These are phyloP conservation scores for Drosophila sordidapex DNA, from an alignment of 2,888 invertebrate species.

Conservation along the genomic window DNA sequence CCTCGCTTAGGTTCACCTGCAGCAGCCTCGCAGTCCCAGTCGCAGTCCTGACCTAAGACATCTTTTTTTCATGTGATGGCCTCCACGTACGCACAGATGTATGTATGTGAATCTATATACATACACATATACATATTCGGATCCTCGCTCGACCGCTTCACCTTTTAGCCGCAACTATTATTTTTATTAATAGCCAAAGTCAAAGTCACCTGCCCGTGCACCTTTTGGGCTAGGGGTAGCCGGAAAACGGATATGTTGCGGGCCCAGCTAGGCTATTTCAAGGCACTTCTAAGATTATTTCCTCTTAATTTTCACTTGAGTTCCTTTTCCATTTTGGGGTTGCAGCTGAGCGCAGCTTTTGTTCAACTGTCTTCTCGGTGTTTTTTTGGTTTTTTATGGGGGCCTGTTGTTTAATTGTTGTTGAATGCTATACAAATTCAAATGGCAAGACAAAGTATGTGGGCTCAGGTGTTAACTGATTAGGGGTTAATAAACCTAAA, in stretches of 20 bases:
- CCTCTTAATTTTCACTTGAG: conserved; percentile 53
- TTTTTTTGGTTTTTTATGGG: conserved; percentile 52
- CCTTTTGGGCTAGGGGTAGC: conserved; percentile 71
- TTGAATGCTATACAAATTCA: conserved; percentile 73
- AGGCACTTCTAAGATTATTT: conserved; percentile 67
- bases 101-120: not conserved
- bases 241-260: conserved; percentile 74
- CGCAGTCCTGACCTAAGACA: conserved; percentile 82
- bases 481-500: conserved; percentile 74
- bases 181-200: conserved; percentile 83
- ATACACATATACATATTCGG: conserved; percentile 2
- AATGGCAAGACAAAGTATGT: conserved; percentile 82
- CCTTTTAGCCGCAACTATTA: conserved; percentile 81
- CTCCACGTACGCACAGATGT: conserved; percentile 47
- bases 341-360: conserved; percentile 65
- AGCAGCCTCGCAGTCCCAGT: conserved; percentile 36
- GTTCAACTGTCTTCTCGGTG: conserved; percentile 16
- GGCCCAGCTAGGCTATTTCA: conserved; percentile 37
- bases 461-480: conserved; percentile 81
- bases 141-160: conserved; percentile 53
- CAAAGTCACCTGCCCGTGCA: conserved; percentile 80
- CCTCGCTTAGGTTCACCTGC: conserved; percentile 71
- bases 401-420: conserved; percentile 61
- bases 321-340: conserved; percentile 52
- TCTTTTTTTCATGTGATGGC: conserved; percentile 81